Base-by-base conservation (phyloP, 1,140 invertebrate genomes). In the Aleiodes sp. region DNA sequence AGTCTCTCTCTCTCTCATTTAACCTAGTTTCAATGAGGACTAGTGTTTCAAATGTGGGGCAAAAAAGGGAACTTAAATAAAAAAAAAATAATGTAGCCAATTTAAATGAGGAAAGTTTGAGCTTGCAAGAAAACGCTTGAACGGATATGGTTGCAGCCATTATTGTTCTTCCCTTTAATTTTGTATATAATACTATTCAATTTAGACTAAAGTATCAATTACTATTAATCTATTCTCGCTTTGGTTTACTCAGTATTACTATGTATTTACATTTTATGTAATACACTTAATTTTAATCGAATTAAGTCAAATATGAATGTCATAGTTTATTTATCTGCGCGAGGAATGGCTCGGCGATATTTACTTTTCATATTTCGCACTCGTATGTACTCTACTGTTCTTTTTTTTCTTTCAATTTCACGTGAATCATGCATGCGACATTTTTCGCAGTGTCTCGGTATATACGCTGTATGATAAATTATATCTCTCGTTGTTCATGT, bases 21-120 rank as follows among this genome's bases (percentile, higher is more conserved):
- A 21, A 52, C 46, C 46, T 21, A 52, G 16, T 52, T 52, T 52
- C 46, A 52, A 21, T 21, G n/a, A n/a, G n/a, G 46, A 52, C 46
- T 52, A 52, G 19, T 52, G 19, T 24, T 52, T 16, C 9, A 52
- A 21, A 52, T 9, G 16, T 21, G 46, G 12, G 12, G 12, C 21
- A 24, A 52, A 24, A 24, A 52, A 16, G 26, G 21, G 46, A 35
- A 12, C 6, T 24, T 7, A 52, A 26, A 52, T 24, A 24, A 16
- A 21, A 24, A n/a, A n/a, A n/a, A 52, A 24, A 24, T 52, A 52
- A 52, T 52, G 10, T 7, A 52, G 46, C 21, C 21, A 21, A 26
- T 24, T 26, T 21, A 24, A 52, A 8, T 16, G 46, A 52, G 46
- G 21, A 52, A 52, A 8, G 16, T 52, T 52, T 14, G 41, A 46